Percentiles rank a stretch among this genome's conserved stretches.
phyloP scores from a whole-genome alignment of 2,797 vertebrate species.

The Chaetophractus vellerosus region DNA sequence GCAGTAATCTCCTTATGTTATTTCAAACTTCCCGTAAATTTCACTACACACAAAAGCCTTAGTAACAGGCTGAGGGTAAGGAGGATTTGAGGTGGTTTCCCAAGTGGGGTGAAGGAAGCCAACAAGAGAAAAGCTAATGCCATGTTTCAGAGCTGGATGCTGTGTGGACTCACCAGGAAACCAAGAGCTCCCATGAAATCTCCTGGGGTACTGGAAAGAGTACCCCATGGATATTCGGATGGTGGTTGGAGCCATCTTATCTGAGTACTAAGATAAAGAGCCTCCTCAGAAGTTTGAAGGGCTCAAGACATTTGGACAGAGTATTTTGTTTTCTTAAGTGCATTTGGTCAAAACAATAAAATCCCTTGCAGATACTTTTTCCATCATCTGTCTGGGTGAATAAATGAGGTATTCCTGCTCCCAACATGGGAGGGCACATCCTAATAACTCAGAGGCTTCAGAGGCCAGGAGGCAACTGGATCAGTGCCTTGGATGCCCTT shows the following conservation, averaged over 20 bases:
- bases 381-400: not conserved
- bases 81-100: not conserved
- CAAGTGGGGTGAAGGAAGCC: not conserved
- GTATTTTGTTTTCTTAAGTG: constrained; percentile 31
- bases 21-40: not conserved
- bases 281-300: not conserved
- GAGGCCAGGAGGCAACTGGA: not conserved
- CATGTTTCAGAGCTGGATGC: not conserved
- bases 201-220: not conserved
- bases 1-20: not conserved
- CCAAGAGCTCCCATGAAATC: not conserved
- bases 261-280: not conserved
- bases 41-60: not conserved
- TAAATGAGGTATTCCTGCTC: not conserved
- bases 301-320: not conserved
- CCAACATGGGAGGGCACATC: not conserved
- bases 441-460: not conserved
- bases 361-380: not conserved
- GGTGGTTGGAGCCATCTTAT: not conserved
- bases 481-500: not conserved
- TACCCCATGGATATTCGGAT: not conserved
- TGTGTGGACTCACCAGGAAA: not conserved
- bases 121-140: not conserved
- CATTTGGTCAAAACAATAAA: not conserved
- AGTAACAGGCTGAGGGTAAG: not conserved